Evolutionary conservation across 2,113 vertebrate genomes (phyloP).

Genomic region (Syngnathus floridae): DNA sequence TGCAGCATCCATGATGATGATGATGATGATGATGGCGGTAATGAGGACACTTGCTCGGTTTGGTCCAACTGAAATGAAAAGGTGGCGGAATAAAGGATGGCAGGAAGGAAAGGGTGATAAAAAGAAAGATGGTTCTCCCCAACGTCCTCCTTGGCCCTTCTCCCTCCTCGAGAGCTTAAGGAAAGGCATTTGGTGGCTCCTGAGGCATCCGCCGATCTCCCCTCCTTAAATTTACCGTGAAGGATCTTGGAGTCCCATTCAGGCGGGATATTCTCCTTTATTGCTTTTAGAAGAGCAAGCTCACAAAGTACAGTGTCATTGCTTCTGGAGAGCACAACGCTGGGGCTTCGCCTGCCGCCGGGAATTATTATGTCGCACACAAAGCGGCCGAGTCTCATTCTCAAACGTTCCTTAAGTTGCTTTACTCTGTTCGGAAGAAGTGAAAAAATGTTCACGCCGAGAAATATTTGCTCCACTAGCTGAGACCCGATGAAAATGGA

Average conservation of each 20-base stretch:
- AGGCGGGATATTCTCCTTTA: conserved; percentile 85
- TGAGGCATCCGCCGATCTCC: conserved; percentile 80
- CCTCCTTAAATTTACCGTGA: conserved; percentile 74
- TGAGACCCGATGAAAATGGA: background rate
- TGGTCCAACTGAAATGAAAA: conserved; percentile 48
- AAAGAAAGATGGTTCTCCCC: conserved; percentile 54
- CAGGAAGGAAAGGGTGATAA: conserved; percentile 19
- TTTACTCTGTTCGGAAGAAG: conserved; percentile 10
- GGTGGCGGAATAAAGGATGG: conserved; percentile 16
- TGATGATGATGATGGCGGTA: conserved; percentile 75
- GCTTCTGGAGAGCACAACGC: conserved; percentile 45
- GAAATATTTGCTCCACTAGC: background rate
- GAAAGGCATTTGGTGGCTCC: conserved; percentile 92
- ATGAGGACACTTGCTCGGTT: conserved; percentile 62
- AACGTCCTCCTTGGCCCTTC: conserved; percentile 61
- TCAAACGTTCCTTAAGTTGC: conserved; percentile 27
- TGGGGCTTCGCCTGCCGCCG: background rate
- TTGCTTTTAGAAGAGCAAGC: conserved; percentile 70
- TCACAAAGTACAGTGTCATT: conserved; percentile 55
- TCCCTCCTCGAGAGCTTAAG: conserved; percentile 79
- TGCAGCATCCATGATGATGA: conserved; percentile 77
- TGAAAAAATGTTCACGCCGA: background rate
- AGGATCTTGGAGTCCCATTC: conserved; percentile 85
- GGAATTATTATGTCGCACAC: conserved; percentile 30
- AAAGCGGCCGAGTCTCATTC: conserved; percentile 11